Conservation (phyloP, 2,113 vertebrate species). For the Pangasianodon gigas region DNA sequence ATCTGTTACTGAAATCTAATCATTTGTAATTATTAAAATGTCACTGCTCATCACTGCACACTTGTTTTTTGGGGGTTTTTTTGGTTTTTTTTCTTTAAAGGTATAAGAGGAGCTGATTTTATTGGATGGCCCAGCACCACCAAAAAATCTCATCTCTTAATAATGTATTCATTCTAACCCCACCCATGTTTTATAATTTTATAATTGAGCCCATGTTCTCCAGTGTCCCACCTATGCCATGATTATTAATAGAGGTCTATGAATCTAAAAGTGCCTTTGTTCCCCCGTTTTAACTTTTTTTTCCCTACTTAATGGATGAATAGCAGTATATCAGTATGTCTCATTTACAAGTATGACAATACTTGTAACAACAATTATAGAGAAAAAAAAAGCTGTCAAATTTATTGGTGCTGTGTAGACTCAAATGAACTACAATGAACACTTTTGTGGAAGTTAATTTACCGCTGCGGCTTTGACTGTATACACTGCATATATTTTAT, state of each 20-base stretch:
- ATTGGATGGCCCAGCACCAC: not conserved
- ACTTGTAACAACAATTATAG: not conserved
- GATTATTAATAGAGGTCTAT: not conserved
- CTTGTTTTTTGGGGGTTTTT: too few species aligned
- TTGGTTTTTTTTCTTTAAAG: too few species aligned
- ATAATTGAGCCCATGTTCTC: not conserved
- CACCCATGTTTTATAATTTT: not conserved
- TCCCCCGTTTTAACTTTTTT: not conserved
- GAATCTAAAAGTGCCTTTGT: not conserved
- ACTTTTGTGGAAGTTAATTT: not conserved
- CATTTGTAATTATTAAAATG: too few species aligned
- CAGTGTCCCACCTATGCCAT: not conserved
- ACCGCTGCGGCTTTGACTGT: not conserved
- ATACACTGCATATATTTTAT: not conserved
- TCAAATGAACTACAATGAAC: not conserved
- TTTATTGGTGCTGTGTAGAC: not conserved
- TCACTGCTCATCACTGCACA: too few species aligned
- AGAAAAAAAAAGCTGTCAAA: not conserved
- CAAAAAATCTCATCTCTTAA: not conserved
- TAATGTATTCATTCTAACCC: not conserved
- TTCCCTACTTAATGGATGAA: not conserved
- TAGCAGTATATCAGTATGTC: not conserved
- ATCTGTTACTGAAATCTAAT: too few species aligned
- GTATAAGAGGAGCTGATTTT: not conserved
- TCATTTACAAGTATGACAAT: not conserved